phyloP scores from a whole-genome alignment of 92 coral and sea anemone species.

The Micromussa lordhowensis region DNA sequence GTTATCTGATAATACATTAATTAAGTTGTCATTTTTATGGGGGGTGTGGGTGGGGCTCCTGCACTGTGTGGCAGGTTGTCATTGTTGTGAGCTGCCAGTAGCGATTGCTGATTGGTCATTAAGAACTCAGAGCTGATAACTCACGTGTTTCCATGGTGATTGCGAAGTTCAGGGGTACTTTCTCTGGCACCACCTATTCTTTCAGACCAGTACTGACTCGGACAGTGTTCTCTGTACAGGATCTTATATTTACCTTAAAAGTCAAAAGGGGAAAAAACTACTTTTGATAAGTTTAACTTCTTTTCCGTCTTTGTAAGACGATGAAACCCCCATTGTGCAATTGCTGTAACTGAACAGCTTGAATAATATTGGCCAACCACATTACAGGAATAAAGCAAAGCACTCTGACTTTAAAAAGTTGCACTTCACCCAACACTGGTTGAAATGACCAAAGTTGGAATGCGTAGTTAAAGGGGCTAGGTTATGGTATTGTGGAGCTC shows the following conservation, averaged over 20 bases:
- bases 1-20: neutral
- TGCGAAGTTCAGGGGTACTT: neutral
- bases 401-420: neutral
- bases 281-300: neutral
- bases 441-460: neutral
- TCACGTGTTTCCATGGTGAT: neutral
- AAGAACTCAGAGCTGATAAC: neutral
- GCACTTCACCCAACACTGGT: neutral
- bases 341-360: neutral
- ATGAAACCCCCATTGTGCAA: neutral
- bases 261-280: neutral
- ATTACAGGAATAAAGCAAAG: neutral
- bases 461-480: neutral
- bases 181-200: neutral
- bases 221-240: neutral
- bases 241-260: neutral
- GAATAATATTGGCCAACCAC: neutral
- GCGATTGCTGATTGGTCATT: neutral
- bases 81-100: neutral
- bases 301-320: slow-evolving; percentile 28
- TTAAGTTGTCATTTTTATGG: neutral
- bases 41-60: neutral
- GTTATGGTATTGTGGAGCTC: too few relatives aligned
- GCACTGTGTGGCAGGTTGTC: neutral
- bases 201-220: neutral